These are phyloP conservation scores for Odontocerum albicorne DNA, from an alignment of 2,888 invertebrate species.

Conservation along the genomic window DNA sequence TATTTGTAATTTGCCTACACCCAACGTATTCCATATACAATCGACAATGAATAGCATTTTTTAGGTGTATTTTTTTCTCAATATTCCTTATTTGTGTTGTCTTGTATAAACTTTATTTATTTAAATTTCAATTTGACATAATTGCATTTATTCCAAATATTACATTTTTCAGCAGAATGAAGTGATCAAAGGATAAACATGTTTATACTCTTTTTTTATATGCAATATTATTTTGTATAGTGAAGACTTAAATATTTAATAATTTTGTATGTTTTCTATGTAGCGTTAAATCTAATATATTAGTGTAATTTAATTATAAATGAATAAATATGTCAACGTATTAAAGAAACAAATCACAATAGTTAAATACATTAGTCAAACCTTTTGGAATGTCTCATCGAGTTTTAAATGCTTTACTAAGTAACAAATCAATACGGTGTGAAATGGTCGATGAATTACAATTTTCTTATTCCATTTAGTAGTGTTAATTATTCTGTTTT, in stretches of 20 bases:
- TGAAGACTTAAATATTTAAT: constrained; percentile 17
- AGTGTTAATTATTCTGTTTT: no score
- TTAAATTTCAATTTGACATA: constrained; percentile 1
- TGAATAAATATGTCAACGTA: no score
- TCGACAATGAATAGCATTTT: constrained; percentile 3
- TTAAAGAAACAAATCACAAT: constrained; percentile 6
- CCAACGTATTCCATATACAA: constrained; percentile 12
- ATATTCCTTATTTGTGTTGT: constrained; percentile 1
- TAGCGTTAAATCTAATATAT: constrained; percentile 7
- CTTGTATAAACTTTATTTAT: constrained; percentile 12
- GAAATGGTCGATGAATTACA: no score
- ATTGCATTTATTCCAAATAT: no score
- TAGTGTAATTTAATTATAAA: no score
- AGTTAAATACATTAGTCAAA: constrained; percentile 12
- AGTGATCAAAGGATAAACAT: no score
- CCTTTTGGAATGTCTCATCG: constrained; percentile 19
- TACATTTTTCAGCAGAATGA: no score
- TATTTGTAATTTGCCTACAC: constrained; percentile 4
- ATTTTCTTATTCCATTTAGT: no score
- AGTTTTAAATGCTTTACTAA: no score
- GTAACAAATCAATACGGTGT: no score
- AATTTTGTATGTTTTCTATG: constrained; percentile 19
- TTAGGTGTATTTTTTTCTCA: not conserved
- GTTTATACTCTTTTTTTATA: constrained; percentile 10
- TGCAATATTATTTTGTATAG: constrained; percentile 15